These are phyloP conservation scores for Gracilinanus agilis DNA, from an alignment of 2,113 vertebrate species.

Conservation along the genomic window DNA sequence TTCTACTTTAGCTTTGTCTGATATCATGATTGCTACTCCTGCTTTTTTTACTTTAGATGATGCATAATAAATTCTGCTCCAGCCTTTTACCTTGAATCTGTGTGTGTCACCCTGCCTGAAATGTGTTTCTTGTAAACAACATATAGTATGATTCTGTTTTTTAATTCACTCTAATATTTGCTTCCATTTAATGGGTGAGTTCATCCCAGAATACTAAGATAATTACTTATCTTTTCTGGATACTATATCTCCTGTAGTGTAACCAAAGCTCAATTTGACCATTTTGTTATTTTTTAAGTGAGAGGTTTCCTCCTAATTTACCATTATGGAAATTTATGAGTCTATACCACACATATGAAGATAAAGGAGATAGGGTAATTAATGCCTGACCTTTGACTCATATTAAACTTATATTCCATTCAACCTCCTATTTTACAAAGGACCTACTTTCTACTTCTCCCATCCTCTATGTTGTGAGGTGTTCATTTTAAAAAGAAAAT, in stretches of 20 bases:
- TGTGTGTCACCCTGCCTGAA: too few species aligned
- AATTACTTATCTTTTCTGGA: neutral
- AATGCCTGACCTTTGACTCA: neutral
- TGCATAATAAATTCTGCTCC: too few species aligned
- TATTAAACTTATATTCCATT: neutral
- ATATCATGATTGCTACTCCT: too few species aligned
- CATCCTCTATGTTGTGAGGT: neutral
- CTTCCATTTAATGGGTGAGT: too few species aligned
- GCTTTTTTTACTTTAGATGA: too few species aligned
- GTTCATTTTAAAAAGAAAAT: too few species aligned
- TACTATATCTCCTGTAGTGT: neutral
- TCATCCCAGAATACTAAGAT: neutral
- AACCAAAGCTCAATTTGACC: neutral
- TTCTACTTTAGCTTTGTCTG: too few species aligned
- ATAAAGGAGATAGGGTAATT: neutral
- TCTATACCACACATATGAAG: constrained; percentile 4
- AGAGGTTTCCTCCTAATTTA: constrained; percentile 5
- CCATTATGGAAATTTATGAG: neutral
- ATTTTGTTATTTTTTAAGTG: constrained; percentile 4
- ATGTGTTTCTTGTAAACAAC: too few species aligned
- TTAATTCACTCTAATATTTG: too few species aligned
- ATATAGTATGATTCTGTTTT: too few species aligned
- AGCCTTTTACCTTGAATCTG: too few species aligned
- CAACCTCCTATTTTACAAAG: neutral
- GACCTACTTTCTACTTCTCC: neutral